Base-by-base conservation (phyloP, 2,888 invertebrate genomes). In the Abscondita cerata region DNA sequence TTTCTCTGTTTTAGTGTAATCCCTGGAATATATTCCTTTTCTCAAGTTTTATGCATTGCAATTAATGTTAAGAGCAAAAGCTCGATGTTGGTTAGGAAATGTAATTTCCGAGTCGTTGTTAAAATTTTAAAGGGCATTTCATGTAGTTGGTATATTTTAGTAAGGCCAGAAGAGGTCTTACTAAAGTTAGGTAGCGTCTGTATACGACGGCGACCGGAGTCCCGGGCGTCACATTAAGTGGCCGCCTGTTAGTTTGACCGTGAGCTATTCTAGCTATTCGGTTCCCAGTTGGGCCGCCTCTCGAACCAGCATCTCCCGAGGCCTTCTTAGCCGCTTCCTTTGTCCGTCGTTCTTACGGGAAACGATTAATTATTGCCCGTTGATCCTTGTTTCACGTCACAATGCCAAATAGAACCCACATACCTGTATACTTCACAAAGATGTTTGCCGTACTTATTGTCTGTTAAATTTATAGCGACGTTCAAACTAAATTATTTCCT, bases 161-260 rank as follows among this genome's bases (percentile, higher is more conserved):
- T 40, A 33, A 57, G 51, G 51, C 44, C 51, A 48, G 52, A 62
- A 57, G 62, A 40, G 62, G 52, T 64, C 61, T 57, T 64, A 46
- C 60, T 52, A 59, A 57, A 56, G 47, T 60, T 56, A 60, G 56
- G 59, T 56, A 55, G 57, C 66, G 68, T 69, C 68, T 67, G 70
- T 70, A 66, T 64, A 69, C 66, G 72, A 75, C 72, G 72, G 71
- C 72, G 75, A 74, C 73, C 72, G 70, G 73, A 73, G 77, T 81
- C 80, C 80, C 80, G 76, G 73, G 79, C 79, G 80, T 78, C 80
- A 80, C 80, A 81, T 81, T 81, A 81, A 79, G 80, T 79, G 80
- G 80, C 79, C 78, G 75, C 78, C 78, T 80, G 78, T 80, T 80
- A 80, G 80, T 80, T 80, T 80, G 79, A 79, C 79, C 80, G 77